A percentile compares a stretch with the other conserved stretches of the same genome.
Evolutionary conservation across 92 coral and sea anemone genomes (phyloP).

Genomic region (Epizoanthus rinbou): DNA sequence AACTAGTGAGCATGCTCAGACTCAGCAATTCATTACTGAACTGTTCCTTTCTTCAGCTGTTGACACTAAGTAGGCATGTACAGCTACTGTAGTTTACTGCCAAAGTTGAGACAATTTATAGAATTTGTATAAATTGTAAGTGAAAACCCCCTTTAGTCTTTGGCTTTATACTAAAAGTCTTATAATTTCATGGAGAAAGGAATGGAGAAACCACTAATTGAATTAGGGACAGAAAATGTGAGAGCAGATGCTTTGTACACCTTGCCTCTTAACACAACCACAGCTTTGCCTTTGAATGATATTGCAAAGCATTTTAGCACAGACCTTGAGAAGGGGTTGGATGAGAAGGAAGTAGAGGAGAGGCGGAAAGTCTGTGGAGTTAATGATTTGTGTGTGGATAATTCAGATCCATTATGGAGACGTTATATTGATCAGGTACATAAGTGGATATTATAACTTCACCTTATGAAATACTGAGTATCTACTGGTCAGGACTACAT

Average conservation of each 20-base stretch:
- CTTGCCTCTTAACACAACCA: neutral
- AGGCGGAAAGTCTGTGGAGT: constrained; percentile 78
- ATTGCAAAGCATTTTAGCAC: constrained; percentile 77
- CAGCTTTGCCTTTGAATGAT: constrained; percentile 62
- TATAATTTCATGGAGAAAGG: neutral
- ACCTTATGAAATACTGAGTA: no score
- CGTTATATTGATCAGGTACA: constrained; percentile 83
- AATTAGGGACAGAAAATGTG: neutral
- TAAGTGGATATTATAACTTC: no score
- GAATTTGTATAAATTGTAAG: neutral
- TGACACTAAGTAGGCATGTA: no score
- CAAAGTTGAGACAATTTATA: neutral
- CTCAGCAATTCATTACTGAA: neutral
- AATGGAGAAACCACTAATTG: neutral
- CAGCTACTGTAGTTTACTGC: neutral
- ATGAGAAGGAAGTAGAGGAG: constrained; percentile 72
- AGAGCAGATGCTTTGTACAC: neutral
- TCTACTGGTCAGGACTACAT: no score
- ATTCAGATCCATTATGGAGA: constrained; percentile 83
- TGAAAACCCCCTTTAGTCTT: neutral
- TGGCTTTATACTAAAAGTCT: neutral
- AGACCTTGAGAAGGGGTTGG: constrained; percentile 63
- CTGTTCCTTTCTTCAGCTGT: neutral
- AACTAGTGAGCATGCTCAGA: constrained; percentile 9
- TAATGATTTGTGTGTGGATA: constrained; percentile 84